Conservation (phyloP, 1,140 invertebrate species). For the Pseudomyrmex dendroicus region DNA sequence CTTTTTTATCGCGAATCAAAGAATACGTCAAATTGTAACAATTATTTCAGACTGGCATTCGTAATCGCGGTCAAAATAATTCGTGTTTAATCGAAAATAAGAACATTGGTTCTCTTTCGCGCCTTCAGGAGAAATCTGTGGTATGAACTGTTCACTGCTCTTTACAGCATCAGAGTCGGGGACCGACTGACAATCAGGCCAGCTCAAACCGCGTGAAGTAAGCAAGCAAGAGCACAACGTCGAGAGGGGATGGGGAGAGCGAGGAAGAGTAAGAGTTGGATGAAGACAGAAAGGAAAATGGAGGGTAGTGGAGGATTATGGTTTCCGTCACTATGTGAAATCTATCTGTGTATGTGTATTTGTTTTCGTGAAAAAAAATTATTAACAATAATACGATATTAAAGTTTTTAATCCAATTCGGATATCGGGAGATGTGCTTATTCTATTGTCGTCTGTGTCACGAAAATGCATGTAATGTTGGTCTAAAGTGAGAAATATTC, state of each 20-base stretch:
- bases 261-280: constrained; percentile 42
- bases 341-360: background rate
- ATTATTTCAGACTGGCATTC: no score
- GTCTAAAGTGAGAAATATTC: background rate
- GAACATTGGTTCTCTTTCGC: background rate
- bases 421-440: background rate
- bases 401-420: constrained; percentile 4
- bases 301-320: constrained; percentile 16
- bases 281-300: constrained; percentile 20
- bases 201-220: constrained; percentile 74
- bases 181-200: constrained; percentile 74
- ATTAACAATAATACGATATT: constrained; percentile 2
- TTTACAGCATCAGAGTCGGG: constrained; percentile 63
- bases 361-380: background rate
- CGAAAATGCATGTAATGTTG: constrained; percentile 12
- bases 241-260: constrained; percentile 38
- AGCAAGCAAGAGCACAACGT: constrained; percentile 62
- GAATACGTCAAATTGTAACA: no score
- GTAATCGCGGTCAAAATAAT: background rate
- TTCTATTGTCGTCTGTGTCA: background rate
- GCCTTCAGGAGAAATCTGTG: background rate
- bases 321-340: constrained; percentile 10
- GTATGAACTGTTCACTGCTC: constrained; percentile 40
- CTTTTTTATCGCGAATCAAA: background rate
- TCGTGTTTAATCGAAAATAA: background rate